Evolutionary conservation across 1,140 invertebrate genomes (phyloP).

Genomic region (Ostrea denselamellosa): DNA sequence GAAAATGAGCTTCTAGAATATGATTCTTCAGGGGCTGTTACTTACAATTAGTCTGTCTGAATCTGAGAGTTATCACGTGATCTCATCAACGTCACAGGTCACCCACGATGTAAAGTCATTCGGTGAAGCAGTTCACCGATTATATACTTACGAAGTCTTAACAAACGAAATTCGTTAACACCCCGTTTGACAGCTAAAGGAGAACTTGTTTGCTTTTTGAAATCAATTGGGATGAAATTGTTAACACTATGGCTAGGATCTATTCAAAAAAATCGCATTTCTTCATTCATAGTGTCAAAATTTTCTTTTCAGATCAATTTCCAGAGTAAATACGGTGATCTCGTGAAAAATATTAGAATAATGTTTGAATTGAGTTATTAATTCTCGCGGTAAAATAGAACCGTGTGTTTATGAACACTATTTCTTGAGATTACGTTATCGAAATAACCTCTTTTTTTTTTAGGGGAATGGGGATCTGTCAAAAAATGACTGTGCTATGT

Average conservation of each 20-base stretch:
- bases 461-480: background rate
- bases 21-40: background rate
- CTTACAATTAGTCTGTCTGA: slow-evolving; percentile 29
- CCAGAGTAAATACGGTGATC: slow-evolving; percentile 28
- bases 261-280: slow-evolving; percentile 27
- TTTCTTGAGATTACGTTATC: background rate
- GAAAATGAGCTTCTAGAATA: slow-evolving; percentile 23
- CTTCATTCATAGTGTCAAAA: slow-evolving; percentile 30
- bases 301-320: slow-evolving; percentile 40
- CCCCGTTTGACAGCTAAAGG: slow-evolving; percentile 40
- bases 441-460: background rate
- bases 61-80: slow-evolving; percentile 19
- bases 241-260: slow-evolving; percentile 3
- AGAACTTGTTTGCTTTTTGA: slow-evolving; percentile 46
- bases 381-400: background rate
- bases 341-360: slow-evolving; percentile 35
- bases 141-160: slow-evolving; percentile 37
- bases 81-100: slow-evolving; percentile 30
- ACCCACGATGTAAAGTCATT: slow-evolving; percentile 43
- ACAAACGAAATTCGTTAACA: slow-evolving; percentile 7
- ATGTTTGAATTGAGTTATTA: slow-evolving; percentile 9
- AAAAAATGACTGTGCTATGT: too few relatives aligned
- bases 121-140: slow-evolving; percentile 36
- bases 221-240: slow-evolving; percentile 44
- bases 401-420: background rate